A percentile compares a stretch with the other conserved stretches of the same genome.
Evolutionary conservation across 2,888 invertebrate genomes (phyloP).

Genomic region (Diarsia brunnea): DNA sequence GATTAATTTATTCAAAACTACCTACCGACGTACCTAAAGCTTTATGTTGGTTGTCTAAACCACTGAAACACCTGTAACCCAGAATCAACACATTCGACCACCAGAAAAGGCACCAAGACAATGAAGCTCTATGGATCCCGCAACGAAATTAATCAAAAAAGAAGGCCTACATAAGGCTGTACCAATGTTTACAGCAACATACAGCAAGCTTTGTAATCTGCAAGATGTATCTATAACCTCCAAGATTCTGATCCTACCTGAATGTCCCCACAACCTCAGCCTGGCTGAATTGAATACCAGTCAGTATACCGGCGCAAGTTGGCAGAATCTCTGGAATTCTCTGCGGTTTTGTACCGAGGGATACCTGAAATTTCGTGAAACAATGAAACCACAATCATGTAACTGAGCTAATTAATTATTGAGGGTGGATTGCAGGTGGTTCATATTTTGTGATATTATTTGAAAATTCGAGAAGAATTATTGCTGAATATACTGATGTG

Average conservation of each 20-base stretch:
- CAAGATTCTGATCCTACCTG: constrained; percentile 19
- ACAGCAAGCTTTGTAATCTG: neutral
- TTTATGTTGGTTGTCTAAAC: no score
- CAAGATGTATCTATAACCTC: neutral
- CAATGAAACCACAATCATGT: constrained; percentile 50
- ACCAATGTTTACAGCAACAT: neutral
- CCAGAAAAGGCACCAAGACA: no score
- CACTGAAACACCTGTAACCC: no score
- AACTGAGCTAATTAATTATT: constrained; percentile 13
- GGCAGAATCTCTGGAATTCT: constrained; percentile 55
- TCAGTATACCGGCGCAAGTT: constrained; percentile 19
- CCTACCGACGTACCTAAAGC: no score
- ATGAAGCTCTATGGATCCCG: no score
- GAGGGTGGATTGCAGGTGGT: neutral
- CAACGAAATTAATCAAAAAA: no score
- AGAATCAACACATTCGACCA: no score
- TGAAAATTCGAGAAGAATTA: neutral
- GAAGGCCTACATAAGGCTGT: neutral
- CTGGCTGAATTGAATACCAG: constrained; percentile 51
- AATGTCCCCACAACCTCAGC: constrained; percentile 5
- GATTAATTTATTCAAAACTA: no score
- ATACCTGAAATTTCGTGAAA: constrained; percentile 53
- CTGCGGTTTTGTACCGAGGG: constrained; percentile 51
- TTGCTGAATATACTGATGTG: neutral
- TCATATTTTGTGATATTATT: neutral